Evolutionary conservation across 2,113 vertebrate genomes (phyloP), one percentile per base, ranked within the genome.

Genomic region (Thunnus maccoyii): DNA sequence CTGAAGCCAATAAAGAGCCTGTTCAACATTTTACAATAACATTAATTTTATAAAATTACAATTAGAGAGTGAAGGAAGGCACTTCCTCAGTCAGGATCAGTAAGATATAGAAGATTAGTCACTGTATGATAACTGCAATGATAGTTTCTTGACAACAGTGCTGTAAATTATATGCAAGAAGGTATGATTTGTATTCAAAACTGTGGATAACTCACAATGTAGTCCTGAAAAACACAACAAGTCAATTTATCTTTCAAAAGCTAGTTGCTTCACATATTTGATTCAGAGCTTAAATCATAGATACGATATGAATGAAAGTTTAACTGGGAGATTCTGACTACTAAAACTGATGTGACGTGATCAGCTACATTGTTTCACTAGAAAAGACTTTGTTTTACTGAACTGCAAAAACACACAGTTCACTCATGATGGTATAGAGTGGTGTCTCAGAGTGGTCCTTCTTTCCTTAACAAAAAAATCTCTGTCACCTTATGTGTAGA

Each of bases 31-130:
- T 68, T 64, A 76, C 20, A 70, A 27, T 63, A 9, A 52, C 9
- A 54, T 66, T 61, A 27, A 81, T 68, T 68, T 69, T 1, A 22
- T 22, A 22, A 22, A 22, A 22, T 56, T 68, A 18, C 56, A 55
- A 46, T 47, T 36, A 32, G 25, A 9, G 16, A 68, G 14, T 54
- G 46, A 62, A 62, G 36, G 63, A 82, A 69, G 18, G 13, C 44
- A 18, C 41, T 58, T 18, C 61, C 27, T 52, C 15, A 46, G 51
- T 68, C 22, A 22, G 50, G 32, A 17, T 58, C 41, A 30, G 47
- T 36, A 10, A 50, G 20, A 73, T 41, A 20, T 18, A 36, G 18
- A 10, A 9, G 12, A 55, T 27, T 4, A 50, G 11, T 48, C 57
- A 69, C 48, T 69, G 48, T 16, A 3, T 10, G 25, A 25, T 50